Conservation (phyloP, 1,140 invertebrate species). For the Drosophila malerkotliana region DNA sequence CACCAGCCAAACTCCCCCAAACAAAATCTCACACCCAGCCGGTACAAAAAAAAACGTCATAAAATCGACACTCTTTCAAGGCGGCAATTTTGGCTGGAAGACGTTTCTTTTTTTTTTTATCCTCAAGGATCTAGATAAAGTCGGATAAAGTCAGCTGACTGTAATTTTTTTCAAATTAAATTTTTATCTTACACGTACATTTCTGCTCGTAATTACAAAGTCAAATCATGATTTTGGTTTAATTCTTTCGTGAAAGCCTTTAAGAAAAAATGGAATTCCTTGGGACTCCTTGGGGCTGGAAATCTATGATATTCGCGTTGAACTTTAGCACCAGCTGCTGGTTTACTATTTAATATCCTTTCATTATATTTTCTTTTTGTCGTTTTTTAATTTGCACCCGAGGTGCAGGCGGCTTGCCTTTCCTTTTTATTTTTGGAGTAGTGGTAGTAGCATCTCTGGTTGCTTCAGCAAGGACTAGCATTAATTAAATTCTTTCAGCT, state of each 20-base stretch:
- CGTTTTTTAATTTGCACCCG: neutral
- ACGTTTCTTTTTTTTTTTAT: neutral
- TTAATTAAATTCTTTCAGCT: slow-evolving; percentile 75
- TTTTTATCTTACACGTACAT: neutral
- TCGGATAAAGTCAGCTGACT: neutral
- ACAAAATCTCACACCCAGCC: neutral
- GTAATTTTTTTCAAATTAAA: neutral
- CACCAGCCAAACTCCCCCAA: neutral
- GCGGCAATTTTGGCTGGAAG: no score
- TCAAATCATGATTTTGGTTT: neutral
- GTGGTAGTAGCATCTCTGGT: slow-evolving; percentile 11
- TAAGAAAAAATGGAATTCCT: neutral
- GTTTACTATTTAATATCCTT: slow-evolving; percentile 2
- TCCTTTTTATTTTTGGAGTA: slow-evolving; percentile 16
- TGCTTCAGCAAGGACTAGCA: slow-evolving; percentile 49
- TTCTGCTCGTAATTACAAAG: neutral
- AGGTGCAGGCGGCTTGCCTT: slow-evolving; percentile 6
- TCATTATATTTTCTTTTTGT: neutral
- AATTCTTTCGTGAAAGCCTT: neutral
- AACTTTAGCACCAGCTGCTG: neutral
- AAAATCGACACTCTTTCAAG: slow-evolving; percentile 29
- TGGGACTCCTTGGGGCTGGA: neutral
- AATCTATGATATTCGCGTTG: neutral
- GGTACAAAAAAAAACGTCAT: neutral
- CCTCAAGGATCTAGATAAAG: neutral